These are phyloP conservation scores for Megalops cyprinoides DNA, from an alignment of 2,797 vertebrate genomes.

Conservation along the genomic window DNA sequence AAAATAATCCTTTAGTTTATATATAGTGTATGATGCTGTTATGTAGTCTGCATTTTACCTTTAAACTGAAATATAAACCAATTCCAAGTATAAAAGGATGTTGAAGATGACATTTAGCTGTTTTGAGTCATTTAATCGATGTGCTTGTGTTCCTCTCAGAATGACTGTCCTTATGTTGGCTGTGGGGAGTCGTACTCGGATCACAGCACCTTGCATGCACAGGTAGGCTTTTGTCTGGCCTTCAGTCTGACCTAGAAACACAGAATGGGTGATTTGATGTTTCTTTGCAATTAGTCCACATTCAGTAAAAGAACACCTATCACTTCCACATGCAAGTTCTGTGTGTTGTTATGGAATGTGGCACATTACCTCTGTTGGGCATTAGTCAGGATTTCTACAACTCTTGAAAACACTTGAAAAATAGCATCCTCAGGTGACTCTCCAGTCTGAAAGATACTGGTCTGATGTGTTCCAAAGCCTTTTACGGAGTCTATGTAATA, in stretches of 20 bases:
- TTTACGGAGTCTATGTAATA: too few relatives aligned
- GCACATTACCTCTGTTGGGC: background rate
- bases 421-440: background rate
- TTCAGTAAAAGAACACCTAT: background rate
- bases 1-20: too few relatives aligned
- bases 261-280: background rate
- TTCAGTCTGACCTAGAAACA: background rate
- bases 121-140: background rate
- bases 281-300: background rate
- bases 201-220: constrained; percentile 95
- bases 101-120: constrained; percentile 6
- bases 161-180: constrained; percentile 91
- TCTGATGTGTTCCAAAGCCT: too few relatives aligned
- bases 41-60: too few relatives aligned
- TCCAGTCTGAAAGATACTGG: too few relatives aligned
- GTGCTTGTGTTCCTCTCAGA: constrained; percentile 62
- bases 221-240: constrained; percentile 72
- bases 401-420: background rate
- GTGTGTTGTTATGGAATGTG: background rate
- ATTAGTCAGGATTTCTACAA: background rate
- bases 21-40: too few relatives aligned
- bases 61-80: background rate
- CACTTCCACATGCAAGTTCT: background rate
- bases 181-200: constrained; percentile 95
- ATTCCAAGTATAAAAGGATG: background rate